These are phyloP conservation scores for Agonopterix alstromeriana DNA, from an alignment of 2,888 invertebrate genomes.

Conservation along the genomic window DNA sequence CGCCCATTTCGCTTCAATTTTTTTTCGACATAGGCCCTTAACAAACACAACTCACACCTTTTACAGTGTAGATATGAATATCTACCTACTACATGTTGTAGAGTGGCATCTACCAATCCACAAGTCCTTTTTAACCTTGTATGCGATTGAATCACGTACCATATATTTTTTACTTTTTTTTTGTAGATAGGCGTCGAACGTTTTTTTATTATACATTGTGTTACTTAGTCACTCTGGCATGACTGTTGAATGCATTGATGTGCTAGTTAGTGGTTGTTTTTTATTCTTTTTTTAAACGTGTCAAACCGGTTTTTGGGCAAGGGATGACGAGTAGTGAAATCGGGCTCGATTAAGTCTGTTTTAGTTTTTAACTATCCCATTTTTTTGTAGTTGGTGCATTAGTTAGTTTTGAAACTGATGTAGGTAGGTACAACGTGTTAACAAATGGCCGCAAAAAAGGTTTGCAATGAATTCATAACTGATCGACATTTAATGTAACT, in stretches of 20 bases:
- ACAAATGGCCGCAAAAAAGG: too few species aligned
- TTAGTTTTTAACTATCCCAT: too few species aligned
- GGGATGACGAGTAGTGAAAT: constrained; percentile 2
- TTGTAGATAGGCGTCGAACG: constrained; percentile 11
- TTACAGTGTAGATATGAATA: too few species aligned
- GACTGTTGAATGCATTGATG: constrained; percentile 25
- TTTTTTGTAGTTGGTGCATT: too few species aligned
- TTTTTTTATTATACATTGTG: constrained; percentile 17
- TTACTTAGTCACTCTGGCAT: constrained; percentile 33
- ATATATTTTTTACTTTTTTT: constrained; percentile 24
- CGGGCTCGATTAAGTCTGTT: not conserved
- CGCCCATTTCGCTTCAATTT: too few species aligned
- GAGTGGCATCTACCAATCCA: constrained; percentile 41
- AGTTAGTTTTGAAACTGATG: too few species aligned
- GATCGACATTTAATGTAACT: too few species aligned
- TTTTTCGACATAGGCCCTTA: too few species aligned
- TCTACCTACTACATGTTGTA: not conserved
- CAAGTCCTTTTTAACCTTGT: constrained; percentile 38
- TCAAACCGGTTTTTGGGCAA: constrained; percentile 4
- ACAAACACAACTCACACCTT: too few species aligned
- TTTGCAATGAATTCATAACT: too few species aligned
- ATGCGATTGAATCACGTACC: constrained; percentile 43
- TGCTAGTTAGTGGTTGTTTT: constrained; percentile 12
- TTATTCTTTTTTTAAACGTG: constrained; percentile 9
- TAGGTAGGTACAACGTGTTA: too few species aligned